Evolutionary conservation across 2,797 vertebrate genomes (phyloP), one percentile per base, ranked within the genome.

Genomic region (Pogoniulus pusillus): DNA sequence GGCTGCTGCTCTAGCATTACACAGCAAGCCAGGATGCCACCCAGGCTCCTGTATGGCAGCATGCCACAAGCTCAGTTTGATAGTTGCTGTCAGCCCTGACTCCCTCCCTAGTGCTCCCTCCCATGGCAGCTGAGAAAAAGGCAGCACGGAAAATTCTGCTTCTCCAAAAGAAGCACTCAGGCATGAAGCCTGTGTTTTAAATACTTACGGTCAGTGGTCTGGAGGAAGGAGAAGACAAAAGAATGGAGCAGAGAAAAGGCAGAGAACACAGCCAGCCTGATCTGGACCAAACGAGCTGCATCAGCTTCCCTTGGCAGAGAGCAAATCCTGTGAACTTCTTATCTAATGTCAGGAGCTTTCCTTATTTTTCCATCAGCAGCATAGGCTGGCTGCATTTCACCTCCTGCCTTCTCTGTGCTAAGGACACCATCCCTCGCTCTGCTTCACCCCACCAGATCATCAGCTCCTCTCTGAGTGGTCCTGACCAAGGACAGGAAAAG

Each of bases 101-200:
- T 62, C 63, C 30, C 55, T 57, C 55, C 62, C 2, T 2, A 37
- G 29, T 43, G 24, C 27, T 16, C 29, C 34, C 65, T 85, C 55
- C 7, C 7, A n/a, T 45, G 3, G 59, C 7, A 78, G 59, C 35
- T 75, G 59, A 43, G 79, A 87, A 77, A 69, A 65, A 60, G 62
- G 47, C 73, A 68, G 59, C 19, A 74, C 54, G 75, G 87, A 90
- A 95, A 87, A 79, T 93, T 94, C 87, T 1, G 1, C 69, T 85
- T 86, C 60, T 72, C 79, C 8, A 64, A 93, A 64, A 66, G 60
- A 84, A 34, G 39, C 30, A 86, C 58, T 95, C 73, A 69, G 3
- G 1, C 64, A 53, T 32, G 78, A 81, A 81, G 66, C 63, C 57
- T 41, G 41, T 41, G 41, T 41, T 41, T 41, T 41, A 41, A 41